Conservation (phyloP, 1,140 invertebrate genomes). For the Coenobita brevimanus region DNA sequence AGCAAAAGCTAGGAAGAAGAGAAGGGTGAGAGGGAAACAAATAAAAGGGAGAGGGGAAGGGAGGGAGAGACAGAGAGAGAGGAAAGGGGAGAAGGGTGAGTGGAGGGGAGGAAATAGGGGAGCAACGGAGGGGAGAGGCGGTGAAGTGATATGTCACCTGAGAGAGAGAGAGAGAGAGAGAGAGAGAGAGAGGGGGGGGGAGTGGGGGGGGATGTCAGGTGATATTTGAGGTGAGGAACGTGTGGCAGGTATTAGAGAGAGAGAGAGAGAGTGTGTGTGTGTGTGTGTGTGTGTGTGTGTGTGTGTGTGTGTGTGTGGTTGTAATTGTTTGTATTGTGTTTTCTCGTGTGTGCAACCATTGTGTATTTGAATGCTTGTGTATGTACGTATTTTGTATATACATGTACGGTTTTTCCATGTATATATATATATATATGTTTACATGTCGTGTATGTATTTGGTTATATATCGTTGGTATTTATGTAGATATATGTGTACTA, state of each 20-base stretch:
- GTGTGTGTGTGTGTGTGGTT: conserved; percentile 2
- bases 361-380: neutral
- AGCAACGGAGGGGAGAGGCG: neutral
- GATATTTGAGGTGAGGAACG: too few relatives aligned
- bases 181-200: neutral
- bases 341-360: neutral
- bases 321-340: neutral
- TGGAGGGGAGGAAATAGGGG: neutral
- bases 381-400: neutral
- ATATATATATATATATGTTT: too few relatives aligned
- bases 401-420: too few relatives aligned
- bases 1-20: too few relatives aligned
- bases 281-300: conserved; percentile 5
- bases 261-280: neutral
- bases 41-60: too few relatives aligned
- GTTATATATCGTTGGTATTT: too few relatives aligned
- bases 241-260: neutral
- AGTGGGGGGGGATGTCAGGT: too few relatives aligned
- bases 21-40: too few relatives aligned
- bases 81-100: neutral
- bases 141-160: neutral
- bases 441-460: too few relatives aligned
- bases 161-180: conserved; percentile 11
- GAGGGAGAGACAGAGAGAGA: too few relatives aligned
- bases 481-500: too few relatives aligned